Conservation (phyloP, 2,888 invertebrate species). For the Synergus laeviventris region DNA sequence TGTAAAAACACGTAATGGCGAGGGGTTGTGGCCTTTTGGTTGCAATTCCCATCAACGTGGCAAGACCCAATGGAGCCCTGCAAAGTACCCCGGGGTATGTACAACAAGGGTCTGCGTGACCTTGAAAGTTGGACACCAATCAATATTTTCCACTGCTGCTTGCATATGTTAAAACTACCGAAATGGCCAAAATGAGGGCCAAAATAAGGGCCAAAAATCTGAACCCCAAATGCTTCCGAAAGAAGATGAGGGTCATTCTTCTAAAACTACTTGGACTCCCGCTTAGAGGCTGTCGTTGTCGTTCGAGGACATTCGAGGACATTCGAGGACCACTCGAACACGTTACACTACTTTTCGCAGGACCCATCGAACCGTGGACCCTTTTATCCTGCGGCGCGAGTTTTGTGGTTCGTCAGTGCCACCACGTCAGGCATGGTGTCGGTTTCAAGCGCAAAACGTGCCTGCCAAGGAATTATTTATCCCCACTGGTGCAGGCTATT, state of each 20-base stretch:
- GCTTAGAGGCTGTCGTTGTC: conserved; percentile 6
- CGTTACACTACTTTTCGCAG: conserved; percentile 45
- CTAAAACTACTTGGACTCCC: conserved; percentile 35
- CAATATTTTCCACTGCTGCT: conserved; percentile 19
- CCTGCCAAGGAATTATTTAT: conserved; percentile 48
- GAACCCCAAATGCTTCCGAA: not conserved
- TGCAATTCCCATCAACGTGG: conserved; percentile 38
- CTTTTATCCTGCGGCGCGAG: conserved; percentile 17
- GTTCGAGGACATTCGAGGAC: conserved; percentile 17
- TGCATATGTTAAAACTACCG: conserved; percentile 56
- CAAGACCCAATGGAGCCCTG: conserved; percentile 50
- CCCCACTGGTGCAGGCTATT: conserved; percentile 43
- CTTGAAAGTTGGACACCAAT: conserved; percentile 50
- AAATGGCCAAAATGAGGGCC: conserved; percentile 50
- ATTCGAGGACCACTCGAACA: conserved; percentile 40
- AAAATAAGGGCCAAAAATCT: conserved; percentile 34
- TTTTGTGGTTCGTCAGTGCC: not conserved
- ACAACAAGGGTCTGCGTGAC: conserved; percentile 39
- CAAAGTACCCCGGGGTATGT: conserved; percentile 58
- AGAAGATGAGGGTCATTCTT: conserved; percentile 14
- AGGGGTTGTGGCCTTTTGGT: conserved; percentile 50
- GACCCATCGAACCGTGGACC: conserved; percentile 24
- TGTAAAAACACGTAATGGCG: conserved; percentile 71
- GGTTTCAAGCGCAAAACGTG: conserved; percentile 32
- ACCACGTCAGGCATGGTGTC: not conserved